phyloP scores from a whole-genome alignment of 2,888 invertebrate species.

The Apamea sordens region DNA sequence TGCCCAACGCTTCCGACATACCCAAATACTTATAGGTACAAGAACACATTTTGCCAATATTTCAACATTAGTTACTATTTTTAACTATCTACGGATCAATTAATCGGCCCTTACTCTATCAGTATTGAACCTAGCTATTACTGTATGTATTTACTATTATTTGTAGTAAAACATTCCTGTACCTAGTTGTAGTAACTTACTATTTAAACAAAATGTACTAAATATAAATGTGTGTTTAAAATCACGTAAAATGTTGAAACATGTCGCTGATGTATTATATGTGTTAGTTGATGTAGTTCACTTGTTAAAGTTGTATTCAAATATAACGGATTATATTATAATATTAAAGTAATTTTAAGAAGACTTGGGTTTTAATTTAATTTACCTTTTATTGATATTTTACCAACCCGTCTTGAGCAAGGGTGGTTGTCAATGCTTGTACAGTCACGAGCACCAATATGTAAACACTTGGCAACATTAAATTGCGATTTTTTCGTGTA shows the following conservation, averaged over 20 bases:
- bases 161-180: conserved; percentile 44
- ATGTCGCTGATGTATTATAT: conserved; percentile 49
- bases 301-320: conserved; percentile 75
- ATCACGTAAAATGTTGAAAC: conserved; percentile 44
- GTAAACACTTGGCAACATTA: too few relatives aligned
- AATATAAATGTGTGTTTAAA: conserved; percentile 34
- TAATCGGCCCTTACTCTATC: neutral
- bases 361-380: neutral
- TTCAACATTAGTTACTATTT: too few relatives aligned
- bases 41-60: too few relatives aligned
- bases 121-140: conserved; percentile 33
- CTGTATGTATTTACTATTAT: conserved; percentile 34
- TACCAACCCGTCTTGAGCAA: too few relatives aligned
- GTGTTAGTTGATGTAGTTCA: conserved; percentile 72
- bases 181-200: conserved; percentile 28
- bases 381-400: neutral
- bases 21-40: too few relatives aligned
- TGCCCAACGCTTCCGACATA: too few relatives aligned
- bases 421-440: too few relatives aligned
- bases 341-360: conserved; percentile 47
- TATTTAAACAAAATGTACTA: conserved; percentile 17
- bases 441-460: too few relatives aligned
- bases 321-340: conserved; percentile 61
- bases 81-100: too few relatives aligned
- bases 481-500: too few relatives aligned